Conservation (phyloP, 2,797 vertebrate species). For the Typhlichthys subterraneus region DNA sequence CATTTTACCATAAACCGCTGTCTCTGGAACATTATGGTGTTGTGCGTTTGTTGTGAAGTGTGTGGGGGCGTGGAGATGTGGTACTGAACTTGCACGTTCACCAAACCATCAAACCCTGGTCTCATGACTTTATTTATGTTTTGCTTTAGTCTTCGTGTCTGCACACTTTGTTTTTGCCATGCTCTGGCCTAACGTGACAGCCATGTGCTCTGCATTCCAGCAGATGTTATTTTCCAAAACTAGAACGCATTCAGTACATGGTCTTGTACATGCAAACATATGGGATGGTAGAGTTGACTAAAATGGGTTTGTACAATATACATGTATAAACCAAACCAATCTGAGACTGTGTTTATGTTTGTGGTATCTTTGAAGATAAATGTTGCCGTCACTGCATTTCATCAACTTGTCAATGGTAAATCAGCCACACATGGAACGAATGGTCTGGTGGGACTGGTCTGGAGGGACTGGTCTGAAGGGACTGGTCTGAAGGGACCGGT, state of each 20-base stretch:
- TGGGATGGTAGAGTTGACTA: not conserved
- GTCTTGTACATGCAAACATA: conserved; percentile 10
- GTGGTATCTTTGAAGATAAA: not conserved
- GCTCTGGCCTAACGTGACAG: conserved; percentile 25
- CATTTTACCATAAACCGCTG: conserved; percentile 7
- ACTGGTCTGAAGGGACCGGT: too few relatives aligned
- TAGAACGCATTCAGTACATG: conserved; percentile 5
- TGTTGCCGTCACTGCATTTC: not conserved
- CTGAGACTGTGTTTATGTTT: conserved; percentile 7
- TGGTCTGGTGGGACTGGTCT: not conserved
- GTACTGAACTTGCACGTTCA: conserved; percentile 24
- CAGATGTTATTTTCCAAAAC: conserved; percentile 27
- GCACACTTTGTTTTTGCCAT: conserved; percentile 15
- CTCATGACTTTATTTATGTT: conserved; percentile 36
- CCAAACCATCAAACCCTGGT: conserved; percentile 48
- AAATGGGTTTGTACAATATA: not conserved
- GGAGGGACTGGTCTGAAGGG: too few relatives aligned
- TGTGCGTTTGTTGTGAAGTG: conserved; percentile 19
- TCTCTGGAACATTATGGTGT: conserved; percentile 1
- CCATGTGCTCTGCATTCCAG: conserved; percentile 16
- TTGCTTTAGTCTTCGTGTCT: not conserved
- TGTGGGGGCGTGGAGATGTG: conserved; percentile 35
- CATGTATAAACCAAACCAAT: not conserved
- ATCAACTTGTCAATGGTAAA: not conserved
- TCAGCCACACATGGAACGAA: not conserved